Percentiles rank a stretch among this genome's conserved stretches.
These are phyloP conservation scores for Aspidapion aeneum DNA, from an alignment of 2,888 invertebrate genomes.

Conservation along the genomic window DNA sequence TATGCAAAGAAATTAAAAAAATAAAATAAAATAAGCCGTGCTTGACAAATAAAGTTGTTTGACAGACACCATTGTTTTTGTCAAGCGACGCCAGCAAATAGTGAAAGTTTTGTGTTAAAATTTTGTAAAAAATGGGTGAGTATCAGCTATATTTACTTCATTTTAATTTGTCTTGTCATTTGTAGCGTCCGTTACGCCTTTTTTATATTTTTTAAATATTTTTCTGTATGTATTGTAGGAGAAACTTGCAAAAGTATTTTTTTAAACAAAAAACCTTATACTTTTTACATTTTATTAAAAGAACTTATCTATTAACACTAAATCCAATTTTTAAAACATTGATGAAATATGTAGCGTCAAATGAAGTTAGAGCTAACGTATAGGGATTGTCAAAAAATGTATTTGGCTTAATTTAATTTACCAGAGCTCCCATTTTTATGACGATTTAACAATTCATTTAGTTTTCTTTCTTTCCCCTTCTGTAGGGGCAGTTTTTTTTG, in stretches of 20 bases:
- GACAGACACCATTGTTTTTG: too few relatives aligned
- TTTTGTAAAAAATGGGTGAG: too few relatives aligned
- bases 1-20: too few relatives aligned
- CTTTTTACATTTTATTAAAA: background rate
- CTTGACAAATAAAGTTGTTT: too few relatives aligned
- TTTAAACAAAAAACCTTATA: background rate
- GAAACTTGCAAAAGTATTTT: background rate
- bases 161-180: background rate
- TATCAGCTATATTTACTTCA: background rate
- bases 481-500: background rate
- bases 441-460: background rate
- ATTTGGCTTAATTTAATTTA: background rate
- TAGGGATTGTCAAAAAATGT: background rate
- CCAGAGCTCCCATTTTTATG: background rate
- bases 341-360: background rate
- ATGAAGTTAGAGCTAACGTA: background rate
- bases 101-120: too few relatives aligned
- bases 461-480: background rate
- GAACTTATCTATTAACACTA: background rate
- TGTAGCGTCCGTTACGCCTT: background rate
- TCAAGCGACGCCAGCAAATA: too few relatives aligned
- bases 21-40: too few relatives aligned
- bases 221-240: background rate
- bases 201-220: background rate
- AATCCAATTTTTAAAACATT: background rate